A percentile compares a stretch with the other conserved stretches of the same genome.
Evolutionary conservation across 1,140 invertebrate species (phyloP).

Genomic region (Drosophila pachea): DNA sequence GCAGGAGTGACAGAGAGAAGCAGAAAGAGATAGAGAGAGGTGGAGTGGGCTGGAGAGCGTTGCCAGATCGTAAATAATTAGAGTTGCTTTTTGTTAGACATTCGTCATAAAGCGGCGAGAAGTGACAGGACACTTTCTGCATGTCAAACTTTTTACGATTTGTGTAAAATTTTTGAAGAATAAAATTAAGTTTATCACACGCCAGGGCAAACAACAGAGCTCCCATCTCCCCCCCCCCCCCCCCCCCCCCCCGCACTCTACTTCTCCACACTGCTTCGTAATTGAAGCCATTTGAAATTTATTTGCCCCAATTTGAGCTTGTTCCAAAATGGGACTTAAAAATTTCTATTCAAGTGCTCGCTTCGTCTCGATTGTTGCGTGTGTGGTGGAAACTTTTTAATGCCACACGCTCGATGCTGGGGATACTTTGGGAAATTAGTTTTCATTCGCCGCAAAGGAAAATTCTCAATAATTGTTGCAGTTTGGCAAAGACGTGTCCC

Average conservation of each 20-base stretch:
- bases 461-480: slow-evolving; percentile 39
- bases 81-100: slow-evolving; percentile 36
- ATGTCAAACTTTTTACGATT: slow-evolving; percentile 40
- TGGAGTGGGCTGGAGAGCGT: not conserved
- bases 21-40: not conserved
- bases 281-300: slow-evolving; percentile 23
- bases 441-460: slow-evolving; percentile 9
- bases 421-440: slow-evolving; percentile 35
- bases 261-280: not conserved
- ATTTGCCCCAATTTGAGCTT: not conserved
- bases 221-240: too few relatives aligned
- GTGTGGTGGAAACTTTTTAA: slow-evolving; percentile 31
- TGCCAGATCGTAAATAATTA: slow-evolving; percentile 66
- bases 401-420: slow-evolving; percentile 6
- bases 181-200: slow-evolving; percentile 48
- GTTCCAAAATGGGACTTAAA: slow-evolving; percentile 23
- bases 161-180: slow-evolving; percentile 45
- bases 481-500: slow-evolving; percentile 3
- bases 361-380: not conserved
- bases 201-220: too few relatives aligned
- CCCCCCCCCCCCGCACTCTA: too few relatives aligned
- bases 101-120: slow-evolving; percentile 19
- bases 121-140: slow-evolving; percentile 18
- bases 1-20: not conserved
- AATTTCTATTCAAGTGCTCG: slow-evolving; percentile 16